phyloP scores from a whole-genome alignment of 2,888 invertebrate genomes.

The Xestoiulus laeticollis region DNA sequence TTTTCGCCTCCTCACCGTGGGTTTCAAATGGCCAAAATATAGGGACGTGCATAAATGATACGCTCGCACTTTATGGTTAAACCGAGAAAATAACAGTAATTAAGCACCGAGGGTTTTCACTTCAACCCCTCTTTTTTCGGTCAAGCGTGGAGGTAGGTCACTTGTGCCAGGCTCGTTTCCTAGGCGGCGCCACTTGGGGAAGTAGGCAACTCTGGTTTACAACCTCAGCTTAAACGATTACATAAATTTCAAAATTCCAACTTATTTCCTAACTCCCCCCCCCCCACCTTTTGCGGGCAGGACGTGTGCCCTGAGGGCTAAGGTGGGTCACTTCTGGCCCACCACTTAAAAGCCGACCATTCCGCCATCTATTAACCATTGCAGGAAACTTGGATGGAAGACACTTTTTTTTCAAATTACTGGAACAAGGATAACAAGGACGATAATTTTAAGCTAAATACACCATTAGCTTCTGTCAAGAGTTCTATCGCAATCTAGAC shows the following conservation, averaged over 20 bases:
- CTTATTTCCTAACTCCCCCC: not conserved
- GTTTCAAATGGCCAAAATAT: not conserved
- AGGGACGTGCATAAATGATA: conserved; percentile 1
- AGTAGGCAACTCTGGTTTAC: conserved; percentile 9
- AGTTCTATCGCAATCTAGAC: too few species aligned
- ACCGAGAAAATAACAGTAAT: not conserved
- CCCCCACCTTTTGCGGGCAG: not conserved
- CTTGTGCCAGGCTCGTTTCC: not conserved
- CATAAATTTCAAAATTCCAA: not conserved
- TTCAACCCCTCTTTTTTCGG: not conserved
- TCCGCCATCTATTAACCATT: not conserved
- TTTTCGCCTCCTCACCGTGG: not conserved
- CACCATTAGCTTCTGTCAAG: too few species aligned
- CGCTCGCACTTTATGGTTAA: not conserved
- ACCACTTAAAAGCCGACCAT: not conserved
- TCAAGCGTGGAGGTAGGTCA: not conserved
- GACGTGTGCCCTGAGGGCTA: not conserved
- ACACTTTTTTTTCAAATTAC: too few species aligned
- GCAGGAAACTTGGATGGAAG: not conserved
- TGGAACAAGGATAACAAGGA: too few species aligned
- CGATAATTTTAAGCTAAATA: too few species aligned
- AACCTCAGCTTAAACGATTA: not conserved
- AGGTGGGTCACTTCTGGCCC: not conserved
- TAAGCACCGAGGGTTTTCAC: not conserved
- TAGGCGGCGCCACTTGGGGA: not conserved